These are phyloP conservation scores for Arbacia lixula DNA, from an alignment of 53 echinoderm and acorn worm species.

Conservation along the genomic window DNA sequence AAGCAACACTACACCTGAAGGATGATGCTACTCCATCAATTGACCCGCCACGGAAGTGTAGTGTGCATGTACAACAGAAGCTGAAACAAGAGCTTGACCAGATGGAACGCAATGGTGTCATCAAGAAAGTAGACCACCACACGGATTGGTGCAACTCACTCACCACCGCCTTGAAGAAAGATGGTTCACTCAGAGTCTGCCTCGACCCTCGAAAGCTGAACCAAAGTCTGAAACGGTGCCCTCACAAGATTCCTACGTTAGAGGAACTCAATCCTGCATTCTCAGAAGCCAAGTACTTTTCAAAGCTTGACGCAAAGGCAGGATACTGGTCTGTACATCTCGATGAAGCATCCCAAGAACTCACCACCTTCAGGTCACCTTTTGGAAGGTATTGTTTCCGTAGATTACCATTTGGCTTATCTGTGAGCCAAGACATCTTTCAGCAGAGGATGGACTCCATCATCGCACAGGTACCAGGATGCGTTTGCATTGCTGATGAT, in stretches of 20 bases:
- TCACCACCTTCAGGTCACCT: constrained; percentile 58
- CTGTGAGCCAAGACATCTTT: constrained; percentile 58
- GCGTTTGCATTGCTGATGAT: constrained; percentile 59
- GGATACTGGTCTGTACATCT: constrained; percentile 65
- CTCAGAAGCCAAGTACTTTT: constrained; percentile 24
- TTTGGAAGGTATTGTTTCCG: constrained; percentile 51
- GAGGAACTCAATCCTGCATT: constrained; percentile 62
- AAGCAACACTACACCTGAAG: constrained; percentile 5
- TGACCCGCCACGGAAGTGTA: constrained; percentile 52
- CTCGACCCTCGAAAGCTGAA: constrained; percentile 52
- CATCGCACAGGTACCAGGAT: constrained; percentile 1
- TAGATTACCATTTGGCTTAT: constrained; percentile 27
- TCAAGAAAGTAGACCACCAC: constrained; percentile 20
- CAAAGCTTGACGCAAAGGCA: constrained; percentile 64
- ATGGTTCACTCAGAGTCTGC: constrained; percentile 52
- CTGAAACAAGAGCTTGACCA: constrained; percentile 43
- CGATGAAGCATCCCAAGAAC: constrained; percentile 43
- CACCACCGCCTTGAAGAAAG: constrained; percentile 59
- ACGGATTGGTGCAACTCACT: constrained; percentile 63
- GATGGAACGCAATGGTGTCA: constrained; percentile 46
- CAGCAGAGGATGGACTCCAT: constrained; percentile 58
- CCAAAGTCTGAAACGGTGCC: constrained; percentile 12
- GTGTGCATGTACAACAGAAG: constrained; percentile 17
- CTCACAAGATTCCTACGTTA: constrained; percentile 23
- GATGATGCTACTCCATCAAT: constrained; percentile 41